These are phyloP conservation scores for Drosophila cracens DNA, from an alignment of 2,888 invertebrate genomes.

Conservation along the genomic window DNA sequence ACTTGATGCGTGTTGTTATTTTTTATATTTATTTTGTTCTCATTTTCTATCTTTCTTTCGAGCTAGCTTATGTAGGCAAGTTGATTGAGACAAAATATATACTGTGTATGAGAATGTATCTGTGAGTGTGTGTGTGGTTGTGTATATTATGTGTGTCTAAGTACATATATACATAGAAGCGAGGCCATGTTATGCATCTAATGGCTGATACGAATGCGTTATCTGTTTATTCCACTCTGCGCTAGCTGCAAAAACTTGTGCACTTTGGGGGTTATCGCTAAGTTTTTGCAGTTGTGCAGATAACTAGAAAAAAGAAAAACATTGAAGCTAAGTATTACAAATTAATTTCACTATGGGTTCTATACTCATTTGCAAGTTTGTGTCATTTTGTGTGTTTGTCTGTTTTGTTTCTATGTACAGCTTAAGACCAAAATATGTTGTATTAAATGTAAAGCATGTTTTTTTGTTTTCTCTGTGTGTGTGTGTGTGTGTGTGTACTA, in stretches of 20 bases:
- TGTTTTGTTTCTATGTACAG: constrained; percentile 56
- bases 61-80: constrained; percentile 45
- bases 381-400: constrained; percentile 28
- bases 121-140: constrained; percentile 1
- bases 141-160: constrained; percentile 9
- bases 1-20: constrained; percentile 63
- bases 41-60: constrained; percentile 21
- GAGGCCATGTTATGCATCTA: constrained; percentile 38
- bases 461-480: constrained; percentile 9
- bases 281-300: constrained; percentile 43
- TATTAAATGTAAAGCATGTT: constrained; percentile 21
- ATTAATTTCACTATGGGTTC: constrained; percentile 40
- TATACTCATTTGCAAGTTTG: constrained; percentile 31
- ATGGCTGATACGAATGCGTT: constrained; percentile 22
- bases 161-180: constrained; percentile 51
- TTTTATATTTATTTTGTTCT: constrained; percentile 16
- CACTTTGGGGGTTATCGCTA: constrained; percentile 56
- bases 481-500: constrained; percentile 28
- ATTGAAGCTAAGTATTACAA: constrained; percentile 36
- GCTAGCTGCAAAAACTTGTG: constrained; percentile 47
- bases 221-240: constrained; percentile 22
- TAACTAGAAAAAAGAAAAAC: constrained; percentile 19
- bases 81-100: constrained; percentile 36
- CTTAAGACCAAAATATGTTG: constrained; percentile 46
- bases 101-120: constrained; percentile 14